Conservation (phyloP, 2,888 invertebrate genomes). For the Drosophila affinis region DNA sequence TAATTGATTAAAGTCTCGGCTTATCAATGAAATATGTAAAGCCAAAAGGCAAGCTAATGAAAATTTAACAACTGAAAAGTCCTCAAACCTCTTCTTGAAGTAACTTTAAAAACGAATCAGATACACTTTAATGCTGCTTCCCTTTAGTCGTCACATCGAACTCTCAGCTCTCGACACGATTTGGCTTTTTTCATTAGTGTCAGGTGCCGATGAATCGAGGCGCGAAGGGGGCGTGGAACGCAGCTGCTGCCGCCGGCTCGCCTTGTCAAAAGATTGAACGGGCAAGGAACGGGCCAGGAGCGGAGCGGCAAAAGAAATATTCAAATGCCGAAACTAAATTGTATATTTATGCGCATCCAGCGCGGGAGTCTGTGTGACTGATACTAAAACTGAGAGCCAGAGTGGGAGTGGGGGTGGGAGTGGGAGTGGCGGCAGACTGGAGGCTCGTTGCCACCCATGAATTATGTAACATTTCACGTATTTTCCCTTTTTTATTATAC, state of each 20-base stretch:
- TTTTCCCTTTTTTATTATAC: conserved; percentile 40
- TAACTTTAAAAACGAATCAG: neutral
- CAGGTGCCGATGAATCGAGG: conserved; percentile 50
- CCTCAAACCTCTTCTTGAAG: neutral
- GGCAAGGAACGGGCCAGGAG: neutral
- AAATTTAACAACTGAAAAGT: neutral
- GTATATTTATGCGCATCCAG: conserved; percentile 55
- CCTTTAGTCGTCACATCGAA: conserved; percentile 21
- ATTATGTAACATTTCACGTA: conserved; percentile 62
- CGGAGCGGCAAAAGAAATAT: conserved; percentile 36
- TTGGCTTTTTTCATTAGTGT: conserved; percentile 50
- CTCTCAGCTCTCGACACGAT: conserved; percentile 29
- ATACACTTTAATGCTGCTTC: neutral
- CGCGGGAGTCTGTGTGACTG: conserved; percentile 21
- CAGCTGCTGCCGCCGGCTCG: conserved; percentile 49
- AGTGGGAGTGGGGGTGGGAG: neutral
- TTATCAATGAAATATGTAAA: too few relatives aligned
- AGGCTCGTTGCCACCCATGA: conserved; percentile 49
- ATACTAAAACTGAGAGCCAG: conserved; percentile 20
- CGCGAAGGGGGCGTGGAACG: conserved; percentile 39
- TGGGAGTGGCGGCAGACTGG: neutral
- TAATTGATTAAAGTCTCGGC: neutral
- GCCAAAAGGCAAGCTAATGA: too few relatives aligned
- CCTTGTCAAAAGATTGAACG: conserved; percentile 46
- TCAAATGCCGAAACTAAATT: conserved; percentile 75